These are phyloP conservation scores for Albula glossodonta DNA, from an alignment of 2,113 vertebrate species.

Conservation along the genomic window DNA sequence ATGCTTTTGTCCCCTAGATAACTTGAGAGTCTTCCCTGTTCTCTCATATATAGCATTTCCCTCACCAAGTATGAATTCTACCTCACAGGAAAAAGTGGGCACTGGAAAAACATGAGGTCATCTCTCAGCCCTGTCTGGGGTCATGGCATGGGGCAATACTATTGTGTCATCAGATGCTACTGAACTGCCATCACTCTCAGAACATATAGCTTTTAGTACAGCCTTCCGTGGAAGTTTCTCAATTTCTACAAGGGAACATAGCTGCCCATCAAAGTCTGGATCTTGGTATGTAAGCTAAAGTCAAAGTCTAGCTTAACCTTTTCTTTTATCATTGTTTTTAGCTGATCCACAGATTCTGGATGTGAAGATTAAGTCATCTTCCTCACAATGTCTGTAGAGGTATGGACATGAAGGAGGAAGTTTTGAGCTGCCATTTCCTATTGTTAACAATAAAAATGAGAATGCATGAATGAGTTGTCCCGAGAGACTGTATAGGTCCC, in stretches of 20 bases:
- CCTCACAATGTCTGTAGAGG: not conserved
- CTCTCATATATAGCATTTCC: slow-evolving; percentile 31
- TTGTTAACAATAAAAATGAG: no score
- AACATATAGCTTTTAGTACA: slow-evolving; percentile 20
- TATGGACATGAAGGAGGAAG: slow-evolving; percentile 5
- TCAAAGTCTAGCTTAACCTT: no score
- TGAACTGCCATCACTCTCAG: slow-evolving; percentile 37
- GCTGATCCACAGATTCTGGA: slow-evolving; percentile 11
- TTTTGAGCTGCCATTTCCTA: no score
- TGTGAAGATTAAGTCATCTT: not conserved
- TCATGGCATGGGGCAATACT: slow-evolving; percentile 22
- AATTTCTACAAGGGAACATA: slow-evolving; percentile 35
- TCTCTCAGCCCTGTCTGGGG: not conserved
- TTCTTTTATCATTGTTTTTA: no score
- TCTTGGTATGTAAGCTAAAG: not conserved
- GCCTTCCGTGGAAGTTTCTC: slow-evolving; percentile 39
- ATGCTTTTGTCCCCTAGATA: no score
- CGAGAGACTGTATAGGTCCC: no score
- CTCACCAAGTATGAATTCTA: slow-evolving; percentile 23
- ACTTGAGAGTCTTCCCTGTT: no score
- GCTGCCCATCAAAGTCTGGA: slow-evolving; percentile 28
- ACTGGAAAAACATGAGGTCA: slow-evolving; percentile 33
- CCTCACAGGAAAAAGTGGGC: slow-evolving; percentile 33
- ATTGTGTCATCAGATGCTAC: slow-evolving; percentile 39
- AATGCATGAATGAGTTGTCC: no score